phyloP scores from a whole-genome alignment of 2,888 invertebrate genomes.

The Catocala sponsa region DNA sequence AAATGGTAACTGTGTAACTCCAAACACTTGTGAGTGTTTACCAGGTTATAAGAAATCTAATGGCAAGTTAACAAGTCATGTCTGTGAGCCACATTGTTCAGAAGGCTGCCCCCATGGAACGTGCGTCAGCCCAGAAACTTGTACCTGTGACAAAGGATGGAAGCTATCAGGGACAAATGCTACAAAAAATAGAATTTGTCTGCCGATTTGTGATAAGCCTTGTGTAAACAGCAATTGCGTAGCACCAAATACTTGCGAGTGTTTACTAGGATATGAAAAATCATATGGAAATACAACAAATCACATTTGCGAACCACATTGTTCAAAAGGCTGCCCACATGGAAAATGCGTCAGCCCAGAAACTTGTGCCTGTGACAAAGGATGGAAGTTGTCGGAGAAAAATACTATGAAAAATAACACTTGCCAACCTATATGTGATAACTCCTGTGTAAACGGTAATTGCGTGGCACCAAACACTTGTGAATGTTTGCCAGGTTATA shows the following conservation, averaged over 20 bases:
- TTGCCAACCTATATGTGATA: too few relatives aligned
- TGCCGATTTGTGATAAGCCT: slow-evolving; percentile 13
- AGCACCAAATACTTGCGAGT: slow-evolving; percentile 29
- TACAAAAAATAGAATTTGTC: background rate
- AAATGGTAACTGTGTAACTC: slow-evolving; percentile 16
- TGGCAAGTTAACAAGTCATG: background rate
- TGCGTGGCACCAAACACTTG: slow-evolving; percentile 1
- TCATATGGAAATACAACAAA: background rate
- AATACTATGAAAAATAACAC: too few relatives aligned
- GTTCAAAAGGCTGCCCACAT: too few relatives aligned
- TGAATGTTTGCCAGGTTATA: background rate
- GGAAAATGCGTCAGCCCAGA: too few relatives aligned
- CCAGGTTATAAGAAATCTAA: slow-evolving; percentile 10
- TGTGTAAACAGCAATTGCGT: slow-evolving; percentile 12
- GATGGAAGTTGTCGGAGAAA: too few relatives aligned
- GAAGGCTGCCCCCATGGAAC: slow-evolving; percentile 15
- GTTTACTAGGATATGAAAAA: slow-evolving; percentile 10
- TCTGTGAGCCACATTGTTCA: slow-evolving; percentile 19
- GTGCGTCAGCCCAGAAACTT: slow-evolving; percentile 19
- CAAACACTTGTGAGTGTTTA: slow-evolving; percentile 22
- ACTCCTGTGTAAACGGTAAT: background rate
- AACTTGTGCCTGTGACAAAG: too few relatives aligned
- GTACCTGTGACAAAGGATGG: slow-evolving; percentile 19
- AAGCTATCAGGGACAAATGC: background rate
- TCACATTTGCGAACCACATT: background rate